Base-by-base conservation (phyloP, 2,113 vertebrate species). In the Climacteris rufus region DNA sequence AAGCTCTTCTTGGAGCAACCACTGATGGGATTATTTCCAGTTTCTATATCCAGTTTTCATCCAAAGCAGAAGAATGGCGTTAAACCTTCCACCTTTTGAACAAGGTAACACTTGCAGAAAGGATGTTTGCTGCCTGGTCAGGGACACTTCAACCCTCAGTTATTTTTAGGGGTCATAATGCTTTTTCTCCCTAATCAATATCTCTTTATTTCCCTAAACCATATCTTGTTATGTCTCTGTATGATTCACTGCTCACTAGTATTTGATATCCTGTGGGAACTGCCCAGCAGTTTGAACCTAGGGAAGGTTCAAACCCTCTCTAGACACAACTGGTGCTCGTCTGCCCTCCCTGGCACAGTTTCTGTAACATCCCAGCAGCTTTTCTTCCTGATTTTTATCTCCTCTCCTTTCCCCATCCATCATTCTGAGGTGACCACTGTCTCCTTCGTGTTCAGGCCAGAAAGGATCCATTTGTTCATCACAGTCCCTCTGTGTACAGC, bases 81-180 rank as follows among this genome's bases (percentile, higher is more conserved):
- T 39, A 33, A 30, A 31, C 7, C n/a, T 35, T 33, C 6, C 15
- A 10, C 9, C 25, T 57, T 52, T 3, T 24, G n/a, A 24, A 9
- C 2, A 16, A 0, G 4, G 6, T 4, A 35, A 16, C 9, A 3
- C 50, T 54, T 0, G 0, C 15, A 22, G 71, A 44, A 52, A 17
- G n/a, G 57, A 16, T 11, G 13, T 11, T 45, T 37, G 30, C 28
- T 39, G 21, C 8, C 3, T 2, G 10, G 15, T 14, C 39, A 60
- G 53, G 40, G 52, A 23, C 18, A 9, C 27, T 49, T 63, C 3
- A 54, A 44, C n/a, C 54, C 49, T 52, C 74, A 27, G 2, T 11
- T 60, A 24, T 61, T 25, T 61, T 23, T 6, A 45, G 44, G 40
- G 54, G 6, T 18, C 57, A 4, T 4, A 35, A 33, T 1, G 7